phyloP scores from a whole-genome alignment of 2,797 vertebrate genomes.

The Taenioides sp. region DNA sequence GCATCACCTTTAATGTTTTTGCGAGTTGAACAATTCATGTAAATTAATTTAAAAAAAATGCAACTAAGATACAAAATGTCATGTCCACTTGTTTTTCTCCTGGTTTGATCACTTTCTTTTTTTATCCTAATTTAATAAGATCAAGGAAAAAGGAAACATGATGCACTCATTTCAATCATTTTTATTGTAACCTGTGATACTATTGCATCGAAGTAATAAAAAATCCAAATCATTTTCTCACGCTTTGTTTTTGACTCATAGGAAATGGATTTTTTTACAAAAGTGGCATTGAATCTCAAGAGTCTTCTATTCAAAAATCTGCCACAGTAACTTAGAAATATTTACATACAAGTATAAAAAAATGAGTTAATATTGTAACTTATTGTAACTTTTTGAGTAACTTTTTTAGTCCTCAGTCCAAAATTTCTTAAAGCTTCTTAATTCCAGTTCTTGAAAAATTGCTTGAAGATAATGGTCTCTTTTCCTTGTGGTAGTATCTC shows the following conservation, averaged over 20 bases:
- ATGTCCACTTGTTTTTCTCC: not conserved
- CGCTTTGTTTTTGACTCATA: conserved; percentile 12
- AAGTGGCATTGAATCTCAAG: conserved; percentile 56
- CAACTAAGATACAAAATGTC: not conserved
- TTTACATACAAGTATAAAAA: conserved; percentile 56
- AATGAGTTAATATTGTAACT: conserved; percentile 17
- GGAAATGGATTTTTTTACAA: conserved; percentile 32
- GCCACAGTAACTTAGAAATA: conserved; percentile 46
- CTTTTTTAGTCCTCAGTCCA: conserved; percentile 21
- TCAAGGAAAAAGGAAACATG: not conserved
- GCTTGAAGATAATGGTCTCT: conserved; percentile 91
- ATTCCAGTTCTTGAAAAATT: conserved; percentile 90
- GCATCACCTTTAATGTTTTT: not conserved
- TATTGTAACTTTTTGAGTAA: conserved; percentile 16
- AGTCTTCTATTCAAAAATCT: conserved; percentile 10
- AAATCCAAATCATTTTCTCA: conserved; percentile 9
- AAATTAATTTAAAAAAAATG: not conserved
- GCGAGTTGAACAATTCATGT: not conserved
- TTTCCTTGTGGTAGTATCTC: conserved; percentile 89
- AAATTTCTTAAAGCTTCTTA: conserved; percentile 49
- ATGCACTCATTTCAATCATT: conserved; percentile 38
- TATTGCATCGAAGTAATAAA: conserved; percentile 59
- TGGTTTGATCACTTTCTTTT: too few relatives aligned
- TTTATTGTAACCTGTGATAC: conserved; percentile 29
- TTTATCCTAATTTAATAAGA: too few relatives aligned